Evolutionary conservation across 37 sponge, comb jelly and placozoan genomes (phyloP).

Genomic region (Beroe ovata): DNA sequence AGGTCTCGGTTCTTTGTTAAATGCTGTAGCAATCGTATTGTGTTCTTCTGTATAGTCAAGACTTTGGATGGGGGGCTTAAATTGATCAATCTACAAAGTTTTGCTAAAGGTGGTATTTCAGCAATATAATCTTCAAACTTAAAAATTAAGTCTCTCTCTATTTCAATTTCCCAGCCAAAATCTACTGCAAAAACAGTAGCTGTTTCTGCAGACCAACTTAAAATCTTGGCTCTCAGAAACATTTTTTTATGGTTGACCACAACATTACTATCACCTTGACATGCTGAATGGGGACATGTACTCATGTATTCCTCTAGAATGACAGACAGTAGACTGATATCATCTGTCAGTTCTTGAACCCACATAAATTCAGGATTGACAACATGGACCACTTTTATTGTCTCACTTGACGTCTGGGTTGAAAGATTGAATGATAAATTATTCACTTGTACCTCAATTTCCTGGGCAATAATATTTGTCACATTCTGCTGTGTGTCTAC

Average conservation of each 20-base stretch:
- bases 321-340: neutral
- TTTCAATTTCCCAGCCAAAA: conserved; percentile 17
- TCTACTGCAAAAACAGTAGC: neutral
- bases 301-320: neutral
- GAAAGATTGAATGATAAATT: neutral
- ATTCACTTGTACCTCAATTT: neutral
- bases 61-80: neutral
- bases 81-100: conserved; percentile 32
- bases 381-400: conserved; percentile 18
- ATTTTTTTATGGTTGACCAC: neutral
- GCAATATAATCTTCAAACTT: neutral
- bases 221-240: neutral
- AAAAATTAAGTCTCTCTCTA: neutral
- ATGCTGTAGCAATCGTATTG: neutral
- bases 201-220: neutral
- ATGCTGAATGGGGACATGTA: neutral
- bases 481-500: conserved; percentile 3
- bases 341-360: conserved; percentile 23
- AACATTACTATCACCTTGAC: neutral
- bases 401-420: neutral
- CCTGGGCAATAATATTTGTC: neutral
- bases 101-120: conserved; percentile 30
- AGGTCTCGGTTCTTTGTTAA: neutral
- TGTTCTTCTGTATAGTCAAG: neutral
- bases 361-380: conserved; percentile 32